phyloP scores from a whole-genome alignment of 2,113 vertebrate species.

The Gobiocypris rarus region DNA sequence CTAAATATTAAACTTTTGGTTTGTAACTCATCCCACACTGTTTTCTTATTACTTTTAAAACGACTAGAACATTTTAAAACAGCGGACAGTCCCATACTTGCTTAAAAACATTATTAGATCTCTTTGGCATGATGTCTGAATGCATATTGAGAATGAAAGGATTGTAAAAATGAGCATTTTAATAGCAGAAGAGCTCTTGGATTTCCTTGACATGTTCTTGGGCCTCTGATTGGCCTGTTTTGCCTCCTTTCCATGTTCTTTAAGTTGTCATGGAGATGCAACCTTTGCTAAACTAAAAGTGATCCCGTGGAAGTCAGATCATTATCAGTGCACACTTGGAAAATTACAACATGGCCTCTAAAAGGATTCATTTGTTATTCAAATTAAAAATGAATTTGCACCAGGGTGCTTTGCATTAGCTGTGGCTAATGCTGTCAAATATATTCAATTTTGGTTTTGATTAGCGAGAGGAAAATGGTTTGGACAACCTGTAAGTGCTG shows the following conservation, averaged over 20 bases:
- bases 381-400: constrained; percentile 66
- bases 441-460: constrained; percentile 59
- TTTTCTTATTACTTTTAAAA: neutral
- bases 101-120: neutral
- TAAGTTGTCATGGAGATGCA: constrained; percentile 69
- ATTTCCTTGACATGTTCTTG: constrained; percentile 1
- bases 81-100: neutral
- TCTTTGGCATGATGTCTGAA: constrained; percentile 1
- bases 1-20: neutral
- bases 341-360: constrained; percentile 65
- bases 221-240: constrained; percentile 36
- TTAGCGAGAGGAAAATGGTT: constrained; percentile 47
- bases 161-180: neutral
- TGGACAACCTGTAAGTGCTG: constrained; percentile 16
- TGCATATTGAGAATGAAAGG: neutral
- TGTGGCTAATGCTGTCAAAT: constrained; percentile 56
- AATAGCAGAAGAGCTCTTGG: neutral
- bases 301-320: constrained; percentile 63
- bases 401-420: constrained; percentile 45
- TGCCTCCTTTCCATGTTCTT: constrained; percentile 35
- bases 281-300: constrained; percentile 63
- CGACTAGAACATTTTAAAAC: neutral
- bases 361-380: constrained; percentile 73
- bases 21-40: neutral
- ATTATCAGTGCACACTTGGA: constrained; percentile 61